Base-by-base conservation (phyloP, 2,797 vertebrate genomes). In the Sebastes matsubarae region DNA sequence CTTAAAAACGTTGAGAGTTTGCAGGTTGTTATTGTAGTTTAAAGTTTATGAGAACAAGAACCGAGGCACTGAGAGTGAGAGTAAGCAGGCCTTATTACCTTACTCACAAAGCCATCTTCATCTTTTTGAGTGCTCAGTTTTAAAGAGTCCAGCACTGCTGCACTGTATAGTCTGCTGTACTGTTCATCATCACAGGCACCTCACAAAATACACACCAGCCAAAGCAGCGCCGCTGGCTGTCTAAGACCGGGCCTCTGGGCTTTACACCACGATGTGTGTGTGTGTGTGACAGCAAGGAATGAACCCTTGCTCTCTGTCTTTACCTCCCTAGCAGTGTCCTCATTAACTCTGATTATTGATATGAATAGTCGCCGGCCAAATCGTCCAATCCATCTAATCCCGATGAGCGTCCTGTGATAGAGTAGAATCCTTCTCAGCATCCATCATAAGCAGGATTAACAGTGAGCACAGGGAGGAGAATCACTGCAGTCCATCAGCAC, bases 151-250 rank as follows among this genome's bases (percentile, higher is more conserved):
- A 66, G 59, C 72, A 13, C 60, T 61, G 83, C 25, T 63, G 34
- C 82, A 32, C 52, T 81, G 81, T 86, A 87, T 69, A 61, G 75
- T 85, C 81, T 88, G 82, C 89, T 87, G 83, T 24, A 14, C 93
- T 96, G 95, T 81, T 91, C 88, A 82, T 82, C 91, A 85, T 95
- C 95, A 95, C 86, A 89, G 75, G 50, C 94, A 95, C 95, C 94
- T 95, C 90, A 59, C 93, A 93, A 93, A 95, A 88, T 77, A 87
- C 82, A 92, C 89, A 76, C 29, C 34, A 38, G 83, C 80, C 81
- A 80, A 73, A 81, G 24, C 80, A 75, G 65, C 68, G 25, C 77
- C 24, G 58, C 85, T 57, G 72, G 25, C 81, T 75, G 78, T 74
- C 74, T 75, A 38, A 83, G 68, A 63, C 60, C 22, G 4, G 77